Evolutionary conservation across 2,888 invertebrate genomes (phyloP), one percentile per base, ranked within the genome.

Genomic region (Drosophila gaucha): DNA sequence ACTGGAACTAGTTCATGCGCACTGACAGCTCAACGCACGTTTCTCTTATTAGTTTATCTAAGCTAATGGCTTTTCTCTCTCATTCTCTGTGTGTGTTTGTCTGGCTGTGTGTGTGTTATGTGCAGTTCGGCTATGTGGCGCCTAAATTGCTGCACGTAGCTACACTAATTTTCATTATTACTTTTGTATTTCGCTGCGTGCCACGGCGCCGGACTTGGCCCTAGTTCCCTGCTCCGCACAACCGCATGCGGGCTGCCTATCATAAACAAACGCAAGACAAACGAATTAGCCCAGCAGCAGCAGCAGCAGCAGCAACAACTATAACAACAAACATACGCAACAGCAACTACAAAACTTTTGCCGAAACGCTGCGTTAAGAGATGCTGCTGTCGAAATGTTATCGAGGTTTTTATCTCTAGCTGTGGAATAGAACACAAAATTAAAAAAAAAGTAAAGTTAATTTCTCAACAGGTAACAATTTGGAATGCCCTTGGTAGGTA

Each of bases 91-190:
- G 16, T 41, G 47, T 26, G 39, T n/a, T n/a, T n/a, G n/a, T n/a
- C n/a, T n/a, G n/a, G n/a, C n/a, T 36, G 20, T 44, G 28, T 22
- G 55, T 30, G 24, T 31, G 24, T n/a, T 46, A 38, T 50, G 33
- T 58, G 56, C 64, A 55, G 49, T 36, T 71, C 26, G 47, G 9
- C 43, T 39, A 16, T 67, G 73, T 75, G 84, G 84, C 84, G 84
- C 88, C 88, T 75, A 88, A 85, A 83, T 80, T 88, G 80, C 68
- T 69, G 71, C 88, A 86, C 84, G 86, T 88, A 73, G 62, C 73
- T 50, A 70, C 73, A 77, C 76, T 63, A 70, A 76, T 78, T 67
- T 68, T 69, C 66, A 62, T 70, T 69, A 74, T 76, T 78, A 69
- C 67, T 71, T 84, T 78, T 64, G 67, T 64, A 62, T 57, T 74